These are phyloP conservation scores for Todiramphus saurophagus DNA, from an alignment of 2,113 vertebrate species.

Conservation along the genomic window DNA sequence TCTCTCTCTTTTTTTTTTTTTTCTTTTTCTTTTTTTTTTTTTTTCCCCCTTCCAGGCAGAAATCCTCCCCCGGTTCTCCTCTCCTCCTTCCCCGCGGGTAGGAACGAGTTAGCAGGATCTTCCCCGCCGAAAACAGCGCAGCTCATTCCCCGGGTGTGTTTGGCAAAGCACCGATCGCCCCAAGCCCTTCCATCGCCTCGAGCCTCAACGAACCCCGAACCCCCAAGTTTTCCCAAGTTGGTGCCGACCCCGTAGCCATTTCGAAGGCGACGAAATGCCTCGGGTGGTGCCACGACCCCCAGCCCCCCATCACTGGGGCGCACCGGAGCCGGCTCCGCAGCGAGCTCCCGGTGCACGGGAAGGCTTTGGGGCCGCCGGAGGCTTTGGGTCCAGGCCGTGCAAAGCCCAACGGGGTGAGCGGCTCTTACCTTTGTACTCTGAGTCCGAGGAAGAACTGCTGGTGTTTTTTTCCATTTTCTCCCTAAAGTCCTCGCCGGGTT, in stretches of 20 bases:
- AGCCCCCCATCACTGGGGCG: background rate
- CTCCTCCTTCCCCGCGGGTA: background rate
- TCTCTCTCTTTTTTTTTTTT: background rate
- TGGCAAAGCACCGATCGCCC: too few relatives aligned
- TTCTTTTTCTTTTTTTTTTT: too few relatives aligned
- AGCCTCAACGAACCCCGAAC: background rate
- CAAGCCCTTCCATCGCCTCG: background rate
- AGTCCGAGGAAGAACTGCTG: slow-evolving; percentile 91
- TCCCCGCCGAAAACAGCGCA: background rate
- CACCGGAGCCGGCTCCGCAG: background rate
- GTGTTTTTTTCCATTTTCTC: slow-evolving; percentile 89
- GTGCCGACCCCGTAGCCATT: background rate
- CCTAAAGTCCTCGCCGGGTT: slow-evolving; percentile 89
- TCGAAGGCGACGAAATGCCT: background rate
- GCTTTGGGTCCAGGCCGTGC: background rate
- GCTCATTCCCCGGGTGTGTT: background rate
- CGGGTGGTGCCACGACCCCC: background rate
- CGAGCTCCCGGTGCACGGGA: background rate
- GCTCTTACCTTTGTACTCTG: slow-evolving; percentile 95
- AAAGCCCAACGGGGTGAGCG: background rate
- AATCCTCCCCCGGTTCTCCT: background rate
- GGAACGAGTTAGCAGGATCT: background rate
- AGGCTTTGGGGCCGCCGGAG: background rate
- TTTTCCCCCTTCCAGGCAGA: background rate
- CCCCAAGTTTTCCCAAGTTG: background rate